Conservation (phyloP, 2,888 invertebrate genomes). For the Monochamus alternatus region DNA sequence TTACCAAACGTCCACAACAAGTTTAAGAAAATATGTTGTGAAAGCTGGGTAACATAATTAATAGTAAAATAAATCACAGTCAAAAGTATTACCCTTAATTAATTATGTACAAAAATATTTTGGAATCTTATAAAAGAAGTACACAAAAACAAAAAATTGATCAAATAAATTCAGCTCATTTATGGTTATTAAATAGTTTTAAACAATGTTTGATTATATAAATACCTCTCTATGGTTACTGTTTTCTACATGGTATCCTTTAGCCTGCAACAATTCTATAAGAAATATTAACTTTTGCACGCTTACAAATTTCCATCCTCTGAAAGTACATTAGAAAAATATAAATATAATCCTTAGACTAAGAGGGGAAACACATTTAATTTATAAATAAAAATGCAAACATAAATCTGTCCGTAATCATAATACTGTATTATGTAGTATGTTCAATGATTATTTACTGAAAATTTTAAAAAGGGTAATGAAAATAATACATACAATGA, state of each 20-base stretch:
- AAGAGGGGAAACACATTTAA: background rate
- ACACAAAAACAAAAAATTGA: conserved; percentile 29
- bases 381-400: background rate
- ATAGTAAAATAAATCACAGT: conserved; percentile 63
- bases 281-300: conserved; percentile 9
- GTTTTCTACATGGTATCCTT: conserved; percentile 28
- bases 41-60: conserved; percentile 37
- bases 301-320: background rate
- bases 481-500: too few relatives aligned
- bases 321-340: background rate
- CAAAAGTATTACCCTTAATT: conserved; percentile 59
- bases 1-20: conserved; percentile 40
- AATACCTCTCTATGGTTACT: conserved; percentile 21
- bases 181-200: conserved; percentile 15
- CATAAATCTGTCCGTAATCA: background rate
- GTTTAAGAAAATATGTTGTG: conserved; percentile 33
- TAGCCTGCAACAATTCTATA: conserved; percentile 31
- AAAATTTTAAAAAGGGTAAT: too few relatives aligned
- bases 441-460: too few relatives aligned
- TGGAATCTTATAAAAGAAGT: conserved; percentile 52
- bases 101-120: conserved; percentile 56
- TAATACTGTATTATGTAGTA: too few relatives aligned
- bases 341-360: background rate
- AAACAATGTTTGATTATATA: conserved; percentile 7
- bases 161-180: background rate